phyloP scores from a whole-genome alignment of 2,797 vertebrate genomes.

The Lutjanus campechanus region DNA sequence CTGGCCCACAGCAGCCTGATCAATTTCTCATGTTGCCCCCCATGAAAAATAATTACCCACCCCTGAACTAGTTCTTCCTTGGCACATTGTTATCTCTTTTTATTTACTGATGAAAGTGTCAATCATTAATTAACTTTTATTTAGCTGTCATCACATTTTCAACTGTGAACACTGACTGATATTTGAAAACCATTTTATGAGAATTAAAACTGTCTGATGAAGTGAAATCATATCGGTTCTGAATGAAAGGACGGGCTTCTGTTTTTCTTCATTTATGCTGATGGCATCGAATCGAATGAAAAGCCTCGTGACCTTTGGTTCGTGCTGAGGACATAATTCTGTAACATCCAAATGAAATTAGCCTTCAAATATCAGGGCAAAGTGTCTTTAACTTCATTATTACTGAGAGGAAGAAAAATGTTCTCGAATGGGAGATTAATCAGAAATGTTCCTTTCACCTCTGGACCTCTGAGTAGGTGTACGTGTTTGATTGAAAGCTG shows the following conservation, averaged over 20 bases:
- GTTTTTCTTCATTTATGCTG: not conserved
- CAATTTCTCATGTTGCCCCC: no score
- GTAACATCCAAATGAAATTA: not conserved
- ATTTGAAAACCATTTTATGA: not conserved
- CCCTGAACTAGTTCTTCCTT: no score
- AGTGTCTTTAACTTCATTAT: not conserved
- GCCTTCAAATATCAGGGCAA: not conserved
- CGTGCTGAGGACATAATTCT: not conserved
- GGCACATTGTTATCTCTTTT: no score
- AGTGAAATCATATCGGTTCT: not conserved
- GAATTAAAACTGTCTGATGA: no score
- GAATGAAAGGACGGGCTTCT: not conserved
- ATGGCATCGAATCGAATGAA: not conserved
- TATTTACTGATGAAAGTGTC: no score
- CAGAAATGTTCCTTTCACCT: slow-evolving; percentile 5
- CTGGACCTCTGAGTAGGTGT: not conserved
- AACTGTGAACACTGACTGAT: no score
- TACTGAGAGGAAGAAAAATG: not conserved
- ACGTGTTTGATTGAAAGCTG: slow-evolving; percentile 19
- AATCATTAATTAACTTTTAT: no score
- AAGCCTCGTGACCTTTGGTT: not conserved
- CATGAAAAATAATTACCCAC: no score
- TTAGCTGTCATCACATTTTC: no score
- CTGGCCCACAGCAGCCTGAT: no score
- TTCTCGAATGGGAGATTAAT: not conserved